Evolutionary conservation across 2,797 vertebrate genomes (phyloP).

Genomic region (Cottoperca gobio): DNA sequence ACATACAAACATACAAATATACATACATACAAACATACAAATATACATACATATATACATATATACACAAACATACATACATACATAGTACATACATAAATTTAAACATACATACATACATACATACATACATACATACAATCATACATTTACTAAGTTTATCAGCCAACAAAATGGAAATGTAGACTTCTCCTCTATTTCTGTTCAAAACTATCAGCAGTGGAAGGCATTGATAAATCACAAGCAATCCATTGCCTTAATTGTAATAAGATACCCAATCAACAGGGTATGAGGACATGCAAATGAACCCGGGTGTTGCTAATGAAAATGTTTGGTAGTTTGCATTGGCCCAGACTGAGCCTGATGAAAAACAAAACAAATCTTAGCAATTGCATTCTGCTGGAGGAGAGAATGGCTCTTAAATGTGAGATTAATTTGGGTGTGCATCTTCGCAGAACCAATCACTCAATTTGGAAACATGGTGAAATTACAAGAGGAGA

Average conservation of each 20-base stretch:
- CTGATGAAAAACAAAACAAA: slow-evolving; percentile 70
- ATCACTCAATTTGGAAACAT: slow-evolving; percentile 60
- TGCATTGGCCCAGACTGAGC: slow-evolving; percentile 42
- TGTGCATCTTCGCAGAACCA: slow-evolving; percentile 45
- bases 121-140: not conserved
- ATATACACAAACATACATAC: too few species aligned
- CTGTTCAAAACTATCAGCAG: slow-evolving; percentile 7
- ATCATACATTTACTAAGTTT: slow-evolving; percentile 36
- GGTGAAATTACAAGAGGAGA: slow-evolving; percentile 65
- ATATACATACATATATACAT: too few species aligned
- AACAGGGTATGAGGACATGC: slow-evolving; percentile 49
- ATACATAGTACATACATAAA: too few species aligned
- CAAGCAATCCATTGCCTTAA: slow-evolving; percentile 64
- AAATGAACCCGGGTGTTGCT: slow-evolving; percentile 45
- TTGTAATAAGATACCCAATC: slow-evolving; percentile 72
- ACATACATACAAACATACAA: too few species aligned
- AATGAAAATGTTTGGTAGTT: slow-evolving; percentile 74
- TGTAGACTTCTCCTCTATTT: slow-evolving; percentile 26
- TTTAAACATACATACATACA: not conserved
- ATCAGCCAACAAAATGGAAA: slow-evolving; percentile 36
- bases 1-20: too few species aligned
- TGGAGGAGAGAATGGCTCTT: slow-evolving; percentile 51
- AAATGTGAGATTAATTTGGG: slow-evolving; percentile 76
- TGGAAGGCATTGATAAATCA: slow-evolving; percentile 71
- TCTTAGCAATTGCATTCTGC: slow-evolving; percentile 56